These are phyloP conservation scores for Ciona savignyi DNA, from an alignment of 23 tunicate species.

Conservation along the genomic window DNA sequence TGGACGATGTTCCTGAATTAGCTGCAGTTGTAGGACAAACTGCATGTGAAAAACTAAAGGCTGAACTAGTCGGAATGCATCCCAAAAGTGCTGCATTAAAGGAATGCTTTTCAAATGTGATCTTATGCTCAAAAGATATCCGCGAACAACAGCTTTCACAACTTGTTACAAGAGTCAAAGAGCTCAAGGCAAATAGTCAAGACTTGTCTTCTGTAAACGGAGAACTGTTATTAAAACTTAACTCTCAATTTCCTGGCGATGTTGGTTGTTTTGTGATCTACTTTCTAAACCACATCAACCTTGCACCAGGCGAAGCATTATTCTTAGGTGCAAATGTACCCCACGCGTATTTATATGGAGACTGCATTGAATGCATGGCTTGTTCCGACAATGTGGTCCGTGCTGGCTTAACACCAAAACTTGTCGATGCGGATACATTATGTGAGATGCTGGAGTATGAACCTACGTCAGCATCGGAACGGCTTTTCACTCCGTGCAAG, in stretches of 20 bases:
- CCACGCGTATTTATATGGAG: constrained; percentile 94
- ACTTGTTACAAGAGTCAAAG: constrained; percentile 38
- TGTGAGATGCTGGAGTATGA: constrained; percentile 91
- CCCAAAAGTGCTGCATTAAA: constrained; percentile 38
- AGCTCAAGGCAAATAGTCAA: constrained; percentile 20
- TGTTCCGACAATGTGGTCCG: constrained; percentile 99
- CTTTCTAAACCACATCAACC: constrained; percentile 75
- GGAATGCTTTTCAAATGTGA: constrained; percentile 75
- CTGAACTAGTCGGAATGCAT: not conserved
- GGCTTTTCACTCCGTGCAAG: constrained; percentile 40
- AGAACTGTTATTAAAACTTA: constrained; percentile 69
- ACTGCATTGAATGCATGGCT: constrained; percentile 99
- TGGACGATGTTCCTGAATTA: constrained; percentile 70
- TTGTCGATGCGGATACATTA: constrained; percentile 86
- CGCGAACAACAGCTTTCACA: constrained; percentile 26
- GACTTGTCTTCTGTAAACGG: constrained; percentile 40
- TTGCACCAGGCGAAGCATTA: constrained; percentile 92
- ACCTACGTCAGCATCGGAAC: constrained; percentile 53
- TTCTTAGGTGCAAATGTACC: constrained; percentile 93
- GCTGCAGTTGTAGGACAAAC: constrained; percentile 59
- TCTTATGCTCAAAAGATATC: constrained; percentile 43
- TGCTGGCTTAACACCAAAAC: constrained; percentile 97
- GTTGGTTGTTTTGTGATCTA: constrained; percentile 97
- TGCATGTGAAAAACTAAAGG: constrained; percentile 28
- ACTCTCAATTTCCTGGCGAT: constrained; percentile 88